phyloP scores from a whole-genome alignment of 2,113 vertebrate genomes.

The Stigmatopora nigra region DNA sequence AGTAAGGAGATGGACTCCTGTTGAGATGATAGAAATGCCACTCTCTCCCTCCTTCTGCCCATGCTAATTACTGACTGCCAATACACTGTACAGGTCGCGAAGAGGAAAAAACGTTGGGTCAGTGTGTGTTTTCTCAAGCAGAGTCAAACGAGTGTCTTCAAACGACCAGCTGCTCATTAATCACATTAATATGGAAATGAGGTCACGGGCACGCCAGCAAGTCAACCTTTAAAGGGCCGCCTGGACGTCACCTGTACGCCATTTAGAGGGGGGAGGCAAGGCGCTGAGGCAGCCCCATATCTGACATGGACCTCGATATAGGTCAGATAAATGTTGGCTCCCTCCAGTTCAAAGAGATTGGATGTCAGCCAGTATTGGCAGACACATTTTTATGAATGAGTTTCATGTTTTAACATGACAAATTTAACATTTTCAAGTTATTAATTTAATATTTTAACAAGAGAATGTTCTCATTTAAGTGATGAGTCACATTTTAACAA shows the following conservation, averaged over 20 bases:
- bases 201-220: conserved; percentile 24
- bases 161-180: conserved; percentile 42
- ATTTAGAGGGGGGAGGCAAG: not conserved
- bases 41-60: conserved; percentile 15
- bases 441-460: too few species aligned
- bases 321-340: too few species aligned
- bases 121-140: conserved; percentile 57
- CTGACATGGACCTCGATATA: not conserved
- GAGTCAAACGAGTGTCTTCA: conserved; percentile 48
- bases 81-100: conserved; percentile 29
- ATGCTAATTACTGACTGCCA: conserved; percentile 42
- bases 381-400: too few species aligned
- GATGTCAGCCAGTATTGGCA: too few species aligned
- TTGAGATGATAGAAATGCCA: conserved; percentile 19
- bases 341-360: too few species aligned
- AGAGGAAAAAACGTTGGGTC: conserved; percentile 48
- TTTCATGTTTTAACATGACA: too few species aligned
- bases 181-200: conserved; percentile 47
- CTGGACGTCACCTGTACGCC: conserved; percentile 31
- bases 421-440: too few species aligned
- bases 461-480: too few species aligned
- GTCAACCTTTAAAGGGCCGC: conserved; percentile 44
- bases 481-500: too few species aligned
- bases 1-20: conserved; percentile 20
- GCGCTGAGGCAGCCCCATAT: not conserved